Conservation (phyloP, 1,140 invertebrate genomes). For the Gryllus bimaculatus region DNA sequence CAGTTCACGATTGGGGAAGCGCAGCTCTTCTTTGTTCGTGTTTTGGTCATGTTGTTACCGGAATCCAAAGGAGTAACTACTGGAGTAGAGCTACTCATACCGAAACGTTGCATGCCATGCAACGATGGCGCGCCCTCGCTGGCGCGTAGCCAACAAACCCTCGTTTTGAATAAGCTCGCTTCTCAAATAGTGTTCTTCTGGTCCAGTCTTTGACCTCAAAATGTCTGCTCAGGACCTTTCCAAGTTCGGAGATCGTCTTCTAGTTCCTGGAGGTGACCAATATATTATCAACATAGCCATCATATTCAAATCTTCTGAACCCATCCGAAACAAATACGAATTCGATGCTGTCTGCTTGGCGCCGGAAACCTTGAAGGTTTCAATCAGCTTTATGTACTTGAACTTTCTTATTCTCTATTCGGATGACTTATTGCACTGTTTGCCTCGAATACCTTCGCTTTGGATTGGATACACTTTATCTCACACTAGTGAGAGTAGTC, state of each 20-base stretch:
- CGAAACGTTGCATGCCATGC: conserved; percentile 27
- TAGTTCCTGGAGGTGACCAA: conserved; percentile 29
- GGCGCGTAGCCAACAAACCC: conserved; percentile 20
- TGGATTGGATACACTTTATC: too few relatives aligned
- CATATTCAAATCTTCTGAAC: conserved; percentile 24
- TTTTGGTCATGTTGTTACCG: conserved; percentile 21
- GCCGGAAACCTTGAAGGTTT: conserved; percentile 24
- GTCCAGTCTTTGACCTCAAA: conserved; percentile 28
- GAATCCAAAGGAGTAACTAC: conserved; percentile 27
- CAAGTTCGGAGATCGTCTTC: conserved; percentile 19
- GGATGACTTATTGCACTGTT: too few relatives aligned
- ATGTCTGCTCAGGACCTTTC: conserved; percentile 22
- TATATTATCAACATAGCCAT: conserved; percentile 34
- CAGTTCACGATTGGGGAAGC: conserved; percentile 28
- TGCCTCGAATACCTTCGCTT: too few relatives aligned
- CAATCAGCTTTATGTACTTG: conserved; percentile 20
- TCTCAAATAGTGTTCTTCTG: conserved; percentile 24
- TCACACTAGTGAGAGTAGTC: too few relatives aligned
- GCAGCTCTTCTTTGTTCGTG: conserved; percentile 14
- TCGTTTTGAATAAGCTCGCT: conserved; percentile 23
- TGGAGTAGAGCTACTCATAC: conserved; percentile 28
- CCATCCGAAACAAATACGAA: conserved; percentile 30
- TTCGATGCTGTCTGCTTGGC: conserved; percentile 26
- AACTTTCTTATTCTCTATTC: too few relatives aligned
- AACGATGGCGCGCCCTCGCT: conserved; percentile 26